Evolutionary conservation across 2,113 vertebrate species (phyloP).

Genomic region (Macroglossus sobrinus): DNA sequence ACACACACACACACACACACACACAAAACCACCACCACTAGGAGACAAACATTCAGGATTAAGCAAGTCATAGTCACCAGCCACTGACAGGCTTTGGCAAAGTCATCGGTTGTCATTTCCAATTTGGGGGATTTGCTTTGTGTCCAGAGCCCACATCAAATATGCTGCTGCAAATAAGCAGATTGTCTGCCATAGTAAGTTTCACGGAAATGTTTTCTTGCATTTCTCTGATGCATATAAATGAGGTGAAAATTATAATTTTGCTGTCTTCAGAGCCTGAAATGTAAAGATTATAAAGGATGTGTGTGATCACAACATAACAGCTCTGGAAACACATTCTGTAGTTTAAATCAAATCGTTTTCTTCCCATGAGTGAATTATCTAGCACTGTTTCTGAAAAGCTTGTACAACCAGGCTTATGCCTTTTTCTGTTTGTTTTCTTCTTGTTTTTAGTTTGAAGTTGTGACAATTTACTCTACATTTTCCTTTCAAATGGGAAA

Average conservation of each 20-base stretch:
- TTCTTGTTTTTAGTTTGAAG: background rate
- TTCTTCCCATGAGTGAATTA: background rate
- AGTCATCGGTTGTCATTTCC: background rate
- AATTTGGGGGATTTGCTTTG: conserved; percentile 6
- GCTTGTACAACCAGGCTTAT: background rate
- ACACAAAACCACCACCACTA: background rate
- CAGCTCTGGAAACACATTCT: conserved; percentile 16
- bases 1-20: too few species aligned
- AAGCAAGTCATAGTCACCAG: background rate
- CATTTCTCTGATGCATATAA: background rate
- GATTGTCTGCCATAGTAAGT: background rate
- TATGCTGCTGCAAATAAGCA: background rate
- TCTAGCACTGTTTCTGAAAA: background rate
- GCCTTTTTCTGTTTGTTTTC: background rate
- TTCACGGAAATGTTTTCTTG: conserved; percentile 5
- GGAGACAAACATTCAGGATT: background rate
- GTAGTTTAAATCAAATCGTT: background rate
- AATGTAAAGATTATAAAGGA: background rate
- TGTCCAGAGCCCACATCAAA: conserved; percentile 29
- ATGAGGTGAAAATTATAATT: background rate
- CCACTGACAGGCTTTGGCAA: conserved; percentile 6
- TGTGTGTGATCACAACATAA: background rate
- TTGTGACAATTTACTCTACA: background rate
- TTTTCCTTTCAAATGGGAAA: conserved; percentile 23
- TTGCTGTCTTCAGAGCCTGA: conserved; percentile 11